A percentile compares a stretch with the other conserved stretches of the same genome.
phyloP scores from a whole-genome alignment of 2,797 vertebrate species.

The Oryzias sinensis region DNA sequence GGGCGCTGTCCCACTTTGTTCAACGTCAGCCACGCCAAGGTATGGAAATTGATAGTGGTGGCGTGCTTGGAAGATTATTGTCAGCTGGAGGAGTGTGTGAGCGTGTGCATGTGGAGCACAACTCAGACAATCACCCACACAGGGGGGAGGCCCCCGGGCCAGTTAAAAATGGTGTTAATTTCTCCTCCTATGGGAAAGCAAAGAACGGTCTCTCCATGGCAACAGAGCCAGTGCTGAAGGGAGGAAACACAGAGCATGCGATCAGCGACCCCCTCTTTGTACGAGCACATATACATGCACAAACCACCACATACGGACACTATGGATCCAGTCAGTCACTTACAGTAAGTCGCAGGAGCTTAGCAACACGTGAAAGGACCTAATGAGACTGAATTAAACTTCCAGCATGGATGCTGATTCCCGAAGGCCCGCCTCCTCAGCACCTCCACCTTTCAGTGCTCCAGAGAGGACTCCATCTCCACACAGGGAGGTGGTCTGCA shows the following conservation, averaged over 20 bases:
- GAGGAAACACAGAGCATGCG: slow-evolving; percentile 77
- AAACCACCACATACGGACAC: slow-evolving; percentile 33
- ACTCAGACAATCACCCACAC: slow-evolving; percentile 76
- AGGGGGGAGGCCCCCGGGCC: slow-evolving; percentile 80
- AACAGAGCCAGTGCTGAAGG: slow-evolving; percentile 83
- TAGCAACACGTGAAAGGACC: slow-evolving; percentile 19
- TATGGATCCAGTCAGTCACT: slow-evolving; percentile 34
- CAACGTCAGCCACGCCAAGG: slow-evolving; percentile 55
- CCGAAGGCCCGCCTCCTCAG: slow-evolving; percentile 12
- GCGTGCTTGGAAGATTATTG: slow-evolving; percentile 64
- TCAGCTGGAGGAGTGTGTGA: slow-evolving; percentile 50
- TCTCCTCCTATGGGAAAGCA: slow-evolving; percentile 84
- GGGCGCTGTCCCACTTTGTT: slow-evolving; percentile 62
- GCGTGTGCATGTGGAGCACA: slow-evolving; percentile 58
- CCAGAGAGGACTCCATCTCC: slow-evolving; percentile 6
- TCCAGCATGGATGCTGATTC: slow-evolving; percentile 14
- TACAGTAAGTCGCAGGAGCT: slow-evolving; percentile 29
- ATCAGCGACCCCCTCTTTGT: slow-evolving; percentile 79
- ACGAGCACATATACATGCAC: slow-evolving; percentile 41
- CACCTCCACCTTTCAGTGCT: slow-evolving; percentile 11
- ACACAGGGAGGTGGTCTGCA: slow-evolving; percentile 5
- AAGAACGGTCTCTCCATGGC: slow-evolving; percentile 85
- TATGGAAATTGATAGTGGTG: slow-evolving; percentile 64
- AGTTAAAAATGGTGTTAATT: slow-evolving; percentile 88
- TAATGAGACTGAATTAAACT: slow-evolving; percentile 11